Evolutionary conservation across 92 coral and sea anemone species (phyloP).

Genomic region (Phenganax marumi): DNA sequence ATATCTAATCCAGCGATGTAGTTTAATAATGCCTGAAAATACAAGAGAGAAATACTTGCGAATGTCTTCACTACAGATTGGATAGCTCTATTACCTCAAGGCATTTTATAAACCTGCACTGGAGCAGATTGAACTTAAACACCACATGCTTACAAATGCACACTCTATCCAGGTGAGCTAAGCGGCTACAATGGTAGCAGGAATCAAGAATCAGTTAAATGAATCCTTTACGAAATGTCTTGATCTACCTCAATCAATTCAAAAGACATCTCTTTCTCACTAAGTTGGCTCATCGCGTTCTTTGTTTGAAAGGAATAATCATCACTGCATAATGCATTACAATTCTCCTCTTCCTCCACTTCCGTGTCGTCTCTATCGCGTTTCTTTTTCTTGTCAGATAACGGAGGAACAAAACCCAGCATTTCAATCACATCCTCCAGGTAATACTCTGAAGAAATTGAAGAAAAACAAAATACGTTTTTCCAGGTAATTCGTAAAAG

Average conservation of each 20-base stretch:
- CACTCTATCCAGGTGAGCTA: too few relatives aligned
- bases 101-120: neutral
- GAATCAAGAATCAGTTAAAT: too few relatives aligned
- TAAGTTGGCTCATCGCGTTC: slow-evolving; percentile 93
- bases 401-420: slow-evolving; percentile 92
- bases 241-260: slow-evolving; percentile 82
- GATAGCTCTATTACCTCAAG: neutral
- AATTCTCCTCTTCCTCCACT: slow-evolving; percentile 96
- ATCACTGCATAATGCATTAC: slow-evolving; percentile 79
- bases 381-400: slow-evolving; percentile 88
- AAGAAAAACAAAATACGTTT: neutral
- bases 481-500: neutral
- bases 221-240: neutral
- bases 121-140: too few relatives aligned
- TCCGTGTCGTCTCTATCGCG: slow-evolving; percentile 70
- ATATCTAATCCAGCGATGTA: slow-evolving; percentile 86
- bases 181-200: too few relatives aligned
- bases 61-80: neutral
- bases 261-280: slow-evolving; percentile 98
- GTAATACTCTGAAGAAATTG: slow-evolving; percentile 71
- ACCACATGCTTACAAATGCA: too few relatives aligned
- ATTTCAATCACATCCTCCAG: slow-evolving; percentile 96
- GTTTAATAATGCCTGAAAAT: slow-evolving; percentile 80
- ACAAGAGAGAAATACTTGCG: neutral
- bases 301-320: slow-evolving; percentile 96